Conservation (phyloP, 2,888 invertebrate genomes). For the Tetanocera ferruginea region DNA sequence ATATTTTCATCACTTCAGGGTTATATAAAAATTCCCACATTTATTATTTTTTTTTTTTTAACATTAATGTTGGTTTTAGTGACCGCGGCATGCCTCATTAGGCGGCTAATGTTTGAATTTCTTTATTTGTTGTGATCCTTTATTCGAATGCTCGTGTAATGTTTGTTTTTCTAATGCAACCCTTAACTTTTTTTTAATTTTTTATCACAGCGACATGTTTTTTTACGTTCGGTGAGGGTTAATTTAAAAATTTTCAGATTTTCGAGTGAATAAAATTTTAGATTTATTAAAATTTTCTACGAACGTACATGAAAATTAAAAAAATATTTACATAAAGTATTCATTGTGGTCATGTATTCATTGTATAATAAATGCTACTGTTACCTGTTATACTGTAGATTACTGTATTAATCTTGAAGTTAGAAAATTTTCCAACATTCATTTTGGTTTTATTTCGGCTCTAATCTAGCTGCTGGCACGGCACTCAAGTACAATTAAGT, state of each 20-base stretch:
- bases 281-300: too few species aligned
- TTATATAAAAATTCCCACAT: neutral
- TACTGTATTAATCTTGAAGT: too few species aligned
- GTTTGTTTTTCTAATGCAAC: neutral
- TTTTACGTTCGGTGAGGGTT: neutral
- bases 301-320: neutral
- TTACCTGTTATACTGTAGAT: neutral
- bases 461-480: neutral
- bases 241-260: neutral
- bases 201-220: neutral
- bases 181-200: neutral
- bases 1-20: neutral
- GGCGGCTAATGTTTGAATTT: neutral
- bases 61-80: neutral
- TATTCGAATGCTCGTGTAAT: neutral
- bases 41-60: neutral
- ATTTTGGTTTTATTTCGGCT: neutral
- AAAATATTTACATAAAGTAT: neutral
- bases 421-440: neutral
- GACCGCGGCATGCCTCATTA: conserved; percentile 35
- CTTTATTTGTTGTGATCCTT: neutral
- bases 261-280: too few species aligned
- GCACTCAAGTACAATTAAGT: neutral
- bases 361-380: neutral
- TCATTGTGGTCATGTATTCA: neutral